Conservation (phyloP, 1,140 invertebrate genomes). For the Anastrepha ludens region DNA sequence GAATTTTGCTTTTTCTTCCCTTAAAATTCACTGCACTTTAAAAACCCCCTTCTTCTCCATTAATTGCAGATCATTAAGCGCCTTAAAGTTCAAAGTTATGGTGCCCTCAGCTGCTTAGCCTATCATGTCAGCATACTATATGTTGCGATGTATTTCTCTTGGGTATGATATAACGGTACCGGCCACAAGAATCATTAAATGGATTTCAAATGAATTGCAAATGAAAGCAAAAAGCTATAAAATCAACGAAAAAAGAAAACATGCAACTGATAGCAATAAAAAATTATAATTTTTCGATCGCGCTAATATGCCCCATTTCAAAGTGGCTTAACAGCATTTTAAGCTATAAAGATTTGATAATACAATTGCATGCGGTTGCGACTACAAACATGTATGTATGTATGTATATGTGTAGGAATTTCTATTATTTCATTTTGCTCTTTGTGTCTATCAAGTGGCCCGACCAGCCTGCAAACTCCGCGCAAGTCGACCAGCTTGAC, state of each 20-base stretch:
- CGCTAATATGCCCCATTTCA: not conserved
- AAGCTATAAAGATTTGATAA: not conserved
- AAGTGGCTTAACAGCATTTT: not conserved
- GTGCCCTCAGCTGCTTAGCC: not conserved
- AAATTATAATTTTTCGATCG: not conserved
- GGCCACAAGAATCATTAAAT: not conserved
- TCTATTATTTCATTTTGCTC: not conserved
- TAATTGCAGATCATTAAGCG: not conserved
- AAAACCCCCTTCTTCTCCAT: no score
- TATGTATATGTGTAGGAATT: not conserved
- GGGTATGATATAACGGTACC: not conserved
- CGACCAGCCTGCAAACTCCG: not conserved
- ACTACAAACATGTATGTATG: not conserved
- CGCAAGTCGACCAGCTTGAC: not conserved
- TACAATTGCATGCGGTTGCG: not conserved
- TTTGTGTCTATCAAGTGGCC: not conserved
- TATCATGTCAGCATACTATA: not conserved
- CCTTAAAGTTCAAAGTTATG: not conserved
- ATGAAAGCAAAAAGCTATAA: slow-evolving; percentile 6
- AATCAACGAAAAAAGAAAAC: not conserved
- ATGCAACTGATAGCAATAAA: not conserved
- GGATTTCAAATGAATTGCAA: not conserved
- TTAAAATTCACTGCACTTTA: no score
- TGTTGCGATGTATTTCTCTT: no score
- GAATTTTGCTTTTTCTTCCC: no score